A percentile compares a stretch with the other conserved stretches of the same genome.
Conservation (phyloP, 2,797 vertebrate genomes). For the Delichon dasypus region DNA sequence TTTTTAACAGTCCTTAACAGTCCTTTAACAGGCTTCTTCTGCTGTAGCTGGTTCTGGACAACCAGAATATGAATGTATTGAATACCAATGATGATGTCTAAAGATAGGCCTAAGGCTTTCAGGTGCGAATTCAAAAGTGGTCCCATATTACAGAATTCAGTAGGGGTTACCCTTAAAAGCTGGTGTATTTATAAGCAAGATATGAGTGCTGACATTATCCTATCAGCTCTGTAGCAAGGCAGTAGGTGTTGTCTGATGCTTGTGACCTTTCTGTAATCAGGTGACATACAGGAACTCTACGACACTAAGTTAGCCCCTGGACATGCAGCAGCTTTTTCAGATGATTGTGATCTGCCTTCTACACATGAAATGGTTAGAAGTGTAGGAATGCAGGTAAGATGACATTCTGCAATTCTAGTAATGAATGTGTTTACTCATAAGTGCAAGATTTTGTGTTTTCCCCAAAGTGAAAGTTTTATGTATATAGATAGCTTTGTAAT, state of each 20-base stretch:
- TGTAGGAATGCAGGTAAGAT: constrained; percentile 92
- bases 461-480: not conserved
- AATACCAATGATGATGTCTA: not conserved
- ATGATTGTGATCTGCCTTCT: constrained; percentile 91
- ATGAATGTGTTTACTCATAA: not conserved
- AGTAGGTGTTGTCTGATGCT: not conserved
- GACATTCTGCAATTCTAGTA: not conserved
- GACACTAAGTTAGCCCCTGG: constrained; percentile 82
- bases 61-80: not conserved
- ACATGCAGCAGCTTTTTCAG: constrained; percentile 92
- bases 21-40: accelerated
- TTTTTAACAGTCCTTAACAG: not conserved
- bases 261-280: constrained; percentile 70
- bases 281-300: constrained; percentile 91
- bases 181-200: not conserved
- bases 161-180: not conserved
- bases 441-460: not conserved
- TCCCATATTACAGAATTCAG: not conserved
- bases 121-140: not conserved
- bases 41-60: not conserved
- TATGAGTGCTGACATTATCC: not conserved
- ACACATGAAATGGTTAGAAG: constrained; percentile 90
- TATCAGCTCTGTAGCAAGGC: not conserved
- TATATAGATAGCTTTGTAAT: not conserved
- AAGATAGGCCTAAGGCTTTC: not conserved